Evolutionary conservation across 1,140 invertebrate species (phyloP).

Genomic region (Antheraea pernyi): DNA sequence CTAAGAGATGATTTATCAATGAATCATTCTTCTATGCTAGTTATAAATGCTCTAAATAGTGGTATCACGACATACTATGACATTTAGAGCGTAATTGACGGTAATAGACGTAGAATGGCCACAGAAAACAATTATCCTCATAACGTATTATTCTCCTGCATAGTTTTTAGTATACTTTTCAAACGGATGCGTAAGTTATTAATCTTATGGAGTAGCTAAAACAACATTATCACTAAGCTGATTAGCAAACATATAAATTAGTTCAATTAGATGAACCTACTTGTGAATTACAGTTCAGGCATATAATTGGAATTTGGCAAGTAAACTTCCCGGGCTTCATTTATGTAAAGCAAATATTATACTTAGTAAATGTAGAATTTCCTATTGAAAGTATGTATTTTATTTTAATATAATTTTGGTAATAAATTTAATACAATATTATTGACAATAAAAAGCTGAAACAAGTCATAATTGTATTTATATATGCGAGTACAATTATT

Average conservation of each 20-base stretch:
- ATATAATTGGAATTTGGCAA: conserved; percentile 1
- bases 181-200: neutral
- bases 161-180: conserved; percentile 2
- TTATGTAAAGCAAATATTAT: neutral
- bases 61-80: conserved; percentile 43
- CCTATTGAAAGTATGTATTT: too few species aligned
- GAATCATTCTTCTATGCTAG: conserved; percentile 48
- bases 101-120: conserved; percentile 30
- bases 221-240: neutral
- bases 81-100: conserved; percentile 14
- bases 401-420: neutral
- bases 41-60: conserved; percentile 50
- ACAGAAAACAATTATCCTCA: conserved; percentile 32
- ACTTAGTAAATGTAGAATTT: too few species aligned
- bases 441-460: neutral
- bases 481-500: too few species aligned
- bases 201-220: neutral
- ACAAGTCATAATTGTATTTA: neutral
- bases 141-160: conserved; percentile 14
- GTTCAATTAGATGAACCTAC: neutral
- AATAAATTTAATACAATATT: neutral
- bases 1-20: conserved; percentile 54
- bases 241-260: neutral
- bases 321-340: neutral
- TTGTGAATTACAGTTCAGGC: neutral